A percentile compares a stretch with the other conserved stretches of the same genome.
phyloP scores from a whole-genome alignment of 2,113 vertebrate species.

The Hippoglossus stenolepis region DNA sequence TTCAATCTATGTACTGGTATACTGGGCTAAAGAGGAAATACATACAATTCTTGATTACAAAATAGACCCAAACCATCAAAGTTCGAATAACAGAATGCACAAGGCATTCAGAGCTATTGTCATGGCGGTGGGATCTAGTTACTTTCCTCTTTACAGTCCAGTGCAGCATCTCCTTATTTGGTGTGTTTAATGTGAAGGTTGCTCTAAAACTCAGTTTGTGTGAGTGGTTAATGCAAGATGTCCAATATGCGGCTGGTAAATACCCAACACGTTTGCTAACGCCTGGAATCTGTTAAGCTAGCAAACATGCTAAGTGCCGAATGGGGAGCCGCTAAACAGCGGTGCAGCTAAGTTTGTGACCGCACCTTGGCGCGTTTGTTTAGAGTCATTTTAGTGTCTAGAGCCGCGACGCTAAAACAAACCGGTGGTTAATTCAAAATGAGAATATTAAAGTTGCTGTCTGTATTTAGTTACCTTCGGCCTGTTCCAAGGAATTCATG shows the following conservation, averaged over 20 bases:
- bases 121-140: background rate
- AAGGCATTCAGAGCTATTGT: background rate
- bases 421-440: rapidly evolving
- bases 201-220: background rate
- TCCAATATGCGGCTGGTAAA: background rate
- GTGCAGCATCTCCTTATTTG: background rate
- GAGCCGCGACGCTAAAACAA: background rate
- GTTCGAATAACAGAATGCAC: no score
- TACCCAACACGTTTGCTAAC: background rate
- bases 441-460: background rate
- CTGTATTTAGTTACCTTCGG: conserved; percentile 86
- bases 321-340: background rate
- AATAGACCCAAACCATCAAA: no score
- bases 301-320: conserved; percentile 51
- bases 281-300: conserved; percentile 20
- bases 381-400: rapidly evolving
- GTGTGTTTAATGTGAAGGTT: background rate
- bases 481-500: conserved; percentile 96
- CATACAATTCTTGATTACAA: no score
- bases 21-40: no score
- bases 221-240: background rate
- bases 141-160: background rate
- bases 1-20: no score
- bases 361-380: background rate
- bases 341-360: background rate